Percentiles rank a stretch among this genome's conserved stretches.
Evolutionary conservation across 2,888 invertebrate genomes (phyloP).

Genomic region (Drosophila kokeensis): DNA sequence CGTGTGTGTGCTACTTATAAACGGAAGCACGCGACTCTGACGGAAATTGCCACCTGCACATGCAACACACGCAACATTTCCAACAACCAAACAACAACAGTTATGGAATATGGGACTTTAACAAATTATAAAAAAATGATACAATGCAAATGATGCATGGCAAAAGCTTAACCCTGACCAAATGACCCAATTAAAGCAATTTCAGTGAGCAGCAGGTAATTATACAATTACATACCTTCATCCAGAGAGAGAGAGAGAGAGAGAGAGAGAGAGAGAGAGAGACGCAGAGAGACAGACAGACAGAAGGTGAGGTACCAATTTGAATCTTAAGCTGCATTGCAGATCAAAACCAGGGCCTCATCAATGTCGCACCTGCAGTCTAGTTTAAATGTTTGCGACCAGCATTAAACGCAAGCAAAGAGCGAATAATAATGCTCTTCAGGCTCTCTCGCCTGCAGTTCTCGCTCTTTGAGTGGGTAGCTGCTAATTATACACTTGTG

Average conservation of each 20-base stretch:
- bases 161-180: slow-evolving; percentile 70
- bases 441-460: slow-evolving; percentile 7
- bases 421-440: neutral
- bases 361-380: slow-evolving; percentile 6
- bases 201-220: slow-evolving; percentile 5
- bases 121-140: slow-evolving; percentile 61
- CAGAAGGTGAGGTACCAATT: slow-evolving; percentile 40
- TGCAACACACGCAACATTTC: slow-evolving; percentile 65
- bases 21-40: slow-evolving; percentile 73
- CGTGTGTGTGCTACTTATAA: slow-evolving; percentile 57
- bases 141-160: slow-evolving; percentile 53
- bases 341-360: slow-evolving; percentile 45
- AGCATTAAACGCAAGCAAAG: slow-evolving; percentile 9
- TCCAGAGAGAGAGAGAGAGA: neutral
- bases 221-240: neutral
- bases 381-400: neutral
- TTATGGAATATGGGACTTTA: slow-evolving; percentile 40
- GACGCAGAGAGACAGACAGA: neutral
- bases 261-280: neutral
- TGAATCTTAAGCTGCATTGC: slow-evolving; percentile 62
- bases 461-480: neutral
- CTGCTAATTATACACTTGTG: neutral
- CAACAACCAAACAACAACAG: slow-evolving; percentile 12
- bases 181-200: slow-evolving; percentile 68
- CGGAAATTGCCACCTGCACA: slow-evolving; percentile 71